These are phyloP conservation scores for Semaprochilodus insignis DNA, from an alignment of 2,797 vertebrate species.

Conservation along the genomic window DNA sequence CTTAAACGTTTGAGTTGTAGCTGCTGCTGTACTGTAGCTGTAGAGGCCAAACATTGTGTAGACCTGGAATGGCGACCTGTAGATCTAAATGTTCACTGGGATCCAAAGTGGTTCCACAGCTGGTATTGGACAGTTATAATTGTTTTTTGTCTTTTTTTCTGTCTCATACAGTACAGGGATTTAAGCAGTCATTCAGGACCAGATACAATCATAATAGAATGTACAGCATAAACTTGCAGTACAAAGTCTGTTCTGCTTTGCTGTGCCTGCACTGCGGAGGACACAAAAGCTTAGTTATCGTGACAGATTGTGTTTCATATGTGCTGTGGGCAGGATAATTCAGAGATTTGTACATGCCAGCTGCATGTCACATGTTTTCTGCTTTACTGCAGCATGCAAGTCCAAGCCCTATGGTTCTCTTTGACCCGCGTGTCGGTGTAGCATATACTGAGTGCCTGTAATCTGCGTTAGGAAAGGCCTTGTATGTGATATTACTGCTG, in stretches of 20 bases:
- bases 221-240: too few species aligned
- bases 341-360: slow-evolving; percentile 12
- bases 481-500: not conserved
- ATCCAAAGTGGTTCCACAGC: too few species aligned
- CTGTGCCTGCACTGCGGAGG: not conserved
- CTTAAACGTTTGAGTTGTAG: too few species aligned
- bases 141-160: too few species aligned
- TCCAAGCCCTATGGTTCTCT: not conserved
- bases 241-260: not conserved
- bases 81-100: too few species aligned
- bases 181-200: not conserved
- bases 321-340: not conserved
- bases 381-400: not conserved
- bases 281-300: slow-evolving; percentile 16
- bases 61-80: too few species aligned
- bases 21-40: too few species aligned
- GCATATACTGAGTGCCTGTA: not conserved
- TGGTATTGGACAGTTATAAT: too few species aligned
- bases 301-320: slow-evolving; percentile 17
- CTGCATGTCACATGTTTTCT: not conserved
- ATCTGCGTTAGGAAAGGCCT: not conserved
- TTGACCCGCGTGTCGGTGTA: not conserved
- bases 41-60: too few species aligned
- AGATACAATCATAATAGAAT: not conserved
- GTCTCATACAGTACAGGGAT: too few species aligned